Percentiles rank a stretch among this genome's conserved stretches.
Evolutionary conservation across 2,797 vertebrate genomes (phyloP).

Genomic region (Coregonus suidteri): DNA sequence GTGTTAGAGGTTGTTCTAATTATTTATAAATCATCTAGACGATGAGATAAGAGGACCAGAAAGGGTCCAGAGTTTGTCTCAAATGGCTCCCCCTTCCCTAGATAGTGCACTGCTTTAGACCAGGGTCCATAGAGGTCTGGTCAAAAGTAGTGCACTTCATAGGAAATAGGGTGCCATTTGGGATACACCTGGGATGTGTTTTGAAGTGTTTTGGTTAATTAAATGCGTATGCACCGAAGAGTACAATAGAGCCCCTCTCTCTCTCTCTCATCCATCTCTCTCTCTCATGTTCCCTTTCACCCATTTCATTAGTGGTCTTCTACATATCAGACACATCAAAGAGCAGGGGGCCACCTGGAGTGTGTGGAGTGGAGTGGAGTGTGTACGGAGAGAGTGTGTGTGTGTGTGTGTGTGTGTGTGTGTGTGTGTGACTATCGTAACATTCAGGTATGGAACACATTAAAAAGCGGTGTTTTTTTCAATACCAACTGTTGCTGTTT

Average conservation of each 20-base stretch:
- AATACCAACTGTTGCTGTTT: neutral
- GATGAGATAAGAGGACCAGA: neutral
- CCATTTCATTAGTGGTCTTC: slow-evolving; percentile 58
- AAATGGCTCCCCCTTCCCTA: too few relatives aligned
- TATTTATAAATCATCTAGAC: neutral
- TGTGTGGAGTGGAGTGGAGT: too few relatives aligned
- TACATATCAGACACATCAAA: slow-evolving; percentile 48
- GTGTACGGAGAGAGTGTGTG: too few relatives aligned
- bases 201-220: slow-evolving; percentile 59
- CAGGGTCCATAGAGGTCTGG: too few relatives aligned
- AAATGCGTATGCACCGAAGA: slow-evolving; percentile 61
- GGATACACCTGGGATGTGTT: neutral
- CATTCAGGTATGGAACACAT: neutral
- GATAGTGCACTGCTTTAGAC: too few relatives aligned
- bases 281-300: slow-evolving; percentile 27
- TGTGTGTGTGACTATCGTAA: neutral
- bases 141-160: too few relatives aligned
- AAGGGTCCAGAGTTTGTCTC: neutral
- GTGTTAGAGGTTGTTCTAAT: slow-evolving; percentile 5
- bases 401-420: slow-evolving; percentile 11
- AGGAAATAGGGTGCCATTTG: too few relatives aligned
- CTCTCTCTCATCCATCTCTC: slow-evolving; percentile 11
- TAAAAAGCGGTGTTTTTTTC: neutral
- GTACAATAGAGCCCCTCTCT: slow-evolving; percentile 50
- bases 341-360: too few relatives aligned